These are phyloP conservation scores for Gisinianus flammeolus DNA, from an alignment of 2,888 invertebrate species.

Conservation along the genomic window DNA sequence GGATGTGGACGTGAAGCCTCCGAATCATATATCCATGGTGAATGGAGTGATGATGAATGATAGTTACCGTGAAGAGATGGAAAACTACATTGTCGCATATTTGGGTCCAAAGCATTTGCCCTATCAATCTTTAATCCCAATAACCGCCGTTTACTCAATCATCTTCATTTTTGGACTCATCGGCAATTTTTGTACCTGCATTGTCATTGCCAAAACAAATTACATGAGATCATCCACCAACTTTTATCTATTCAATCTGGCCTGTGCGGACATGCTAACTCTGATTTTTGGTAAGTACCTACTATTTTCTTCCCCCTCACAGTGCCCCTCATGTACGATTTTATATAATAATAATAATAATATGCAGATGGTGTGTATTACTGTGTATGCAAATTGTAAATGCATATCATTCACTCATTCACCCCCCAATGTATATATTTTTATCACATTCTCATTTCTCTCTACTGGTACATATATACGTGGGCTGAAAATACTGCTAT, in stretches of 20 bases:
- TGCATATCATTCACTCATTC: too few species aligned
- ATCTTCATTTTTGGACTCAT: conserved; percentile 60
- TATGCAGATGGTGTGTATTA: too few species aligned
- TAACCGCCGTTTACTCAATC: conserved; percentile 59
- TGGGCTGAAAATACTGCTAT: too few species aligned
- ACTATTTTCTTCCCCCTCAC: not conserved
- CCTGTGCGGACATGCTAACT: conserved; percentile 60
- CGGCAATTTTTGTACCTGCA: conserved; percentile 60
- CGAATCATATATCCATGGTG: conserved; percentile 19
- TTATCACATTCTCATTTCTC: too few species aligned
- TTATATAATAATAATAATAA: too few species aligned
- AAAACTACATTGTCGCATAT: conserved; percentile 39
- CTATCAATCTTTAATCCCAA: conserved; percentile 58
- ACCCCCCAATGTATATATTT: too few species aligned
- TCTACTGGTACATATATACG: too few species aligned
- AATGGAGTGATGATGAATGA: conserved; percentile 33
- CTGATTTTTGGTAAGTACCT: conserved; percentile 59
- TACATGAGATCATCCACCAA: conserved; percentile 59
- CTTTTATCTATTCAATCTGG: conserved; percentile 60
- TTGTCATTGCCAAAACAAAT: conserved; percentile 60
- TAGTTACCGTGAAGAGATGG: conserved; percentile 31
- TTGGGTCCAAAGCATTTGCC: conserved; percentile 59
- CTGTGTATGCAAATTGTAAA: too few species aligned
- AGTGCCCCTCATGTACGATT: not conserved
- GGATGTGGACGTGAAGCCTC: conserved; percentile 12